Percentiles rank a stretch among this genome's conserved stretches.
Conservation (phyloP, 2,113 vertebrate species). For the Corythoichthys haematopterus region DNA sequence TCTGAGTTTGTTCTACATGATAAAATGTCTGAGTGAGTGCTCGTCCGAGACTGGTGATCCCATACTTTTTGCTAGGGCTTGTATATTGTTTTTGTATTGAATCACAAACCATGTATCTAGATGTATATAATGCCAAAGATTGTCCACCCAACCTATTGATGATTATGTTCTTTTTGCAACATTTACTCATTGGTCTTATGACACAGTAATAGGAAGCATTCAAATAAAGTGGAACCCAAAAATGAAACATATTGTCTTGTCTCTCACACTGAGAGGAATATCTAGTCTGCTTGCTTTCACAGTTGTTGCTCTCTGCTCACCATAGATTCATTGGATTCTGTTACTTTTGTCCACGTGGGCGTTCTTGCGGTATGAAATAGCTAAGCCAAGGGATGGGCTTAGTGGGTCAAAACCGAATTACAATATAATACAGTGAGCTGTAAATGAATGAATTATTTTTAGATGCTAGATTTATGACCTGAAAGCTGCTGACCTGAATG, state of each 20-base stretch:
- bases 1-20: too few relatives aligned
- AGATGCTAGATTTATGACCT: constrained; percentile 51
- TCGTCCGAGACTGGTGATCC: too few relatives aligned
- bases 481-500: constrained; percentile 48
- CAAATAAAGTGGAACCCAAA: neutral
- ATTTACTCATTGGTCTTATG: too few relatives aligned
- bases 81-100: too few relatives aligned
- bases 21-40: too few relatives aligned
- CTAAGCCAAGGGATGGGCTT: constrained; percentile 19
- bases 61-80: too few relatives aligned
- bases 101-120: too few relatives aligned
- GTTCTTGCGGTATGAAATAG: constrained; percentile 14
- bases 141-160: too few relatives aligned
- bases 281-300: neutral
- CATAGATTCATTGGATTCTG: neutral
- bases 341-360: neutral
- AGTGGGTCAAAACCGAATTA: constrained; percentile 45
- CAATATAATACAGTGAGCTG: constrained; percentile 23
- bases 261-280: neutral
- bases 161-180: too few relatives aligned
- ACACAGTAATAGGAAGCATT: too few relatives aligned
- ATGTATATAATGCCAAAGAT: too few relatives aligned
- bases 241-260: neutral
- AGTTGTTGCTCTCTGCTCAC: neutral
- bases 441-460: constrained; percentile 55